A percentile compares a stretch with the other conserved stretches of the same genome.
Evolutionary conservation across 2,888 invertebrate genomes (phyloP).

Genomic region (Agapetus fuscipes): DNA sequence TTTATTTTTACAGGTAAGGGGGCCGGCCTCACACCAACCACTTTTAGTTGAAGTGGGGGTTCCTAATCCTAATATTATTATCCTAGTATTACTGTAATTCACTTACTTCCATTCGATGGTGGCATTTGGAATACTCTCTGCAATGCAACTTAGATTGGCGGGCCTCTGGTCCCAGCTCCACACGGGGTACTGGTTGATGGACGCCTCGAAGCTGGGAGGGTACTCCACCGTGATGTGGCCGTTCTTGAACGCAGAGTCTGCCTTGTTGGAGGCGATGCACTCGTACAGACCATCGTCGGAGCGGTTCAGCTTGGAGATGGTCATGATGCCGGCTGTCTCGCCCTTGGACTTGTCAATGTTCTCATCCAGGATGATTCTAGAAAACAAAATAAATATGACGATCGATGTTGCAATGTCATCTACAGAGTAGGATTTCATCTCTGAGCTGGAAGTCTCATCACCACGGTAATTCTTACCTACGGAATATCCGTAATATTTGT

Average conservation of each 20-base stretch:
- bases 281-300: constrained; percentile 83
- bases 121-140: constrained; percentile 85
- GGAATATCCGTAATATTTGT: no score
- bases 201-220: constrained; percentile 66
- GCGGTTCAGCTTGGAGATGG: constrained; percentile 54
- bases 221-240: constrained; percentile 80
- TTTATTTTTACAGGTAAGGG: no score
- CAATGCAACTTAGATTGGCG: constrained; percentile 78
- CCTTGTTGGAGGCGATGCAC: constrained; percentile 74
- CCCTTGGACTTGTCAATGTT: constrained; percentile 42
- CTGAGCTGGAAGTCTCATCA: no score
- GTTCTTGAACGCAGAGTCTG: constrained; percentile 60
- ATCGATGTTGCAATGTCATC: neutral
- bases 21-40: no score
- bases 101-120: constrained; percentile 75
- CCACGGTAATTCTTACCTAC: no score
- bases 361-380: constrained; percentile 53
- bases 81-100: no score
- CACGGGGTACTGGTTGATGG: constrained; percentile 58
- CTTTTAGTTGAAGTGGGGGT: no score
- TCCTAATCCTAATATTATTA: no score
- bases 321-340: constrained; percentile 56
- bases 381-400: constrained; percentile 10
- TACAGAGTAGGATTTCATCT: neutral
- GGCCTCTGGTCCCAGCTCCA: constrained; percentile 77